Evolutionary conservation across 2,888 invertebrate species (phyloP), one percentile per base, ranked within the genome.

Genomic region (Rhamphomyia laevipes): DNA sequence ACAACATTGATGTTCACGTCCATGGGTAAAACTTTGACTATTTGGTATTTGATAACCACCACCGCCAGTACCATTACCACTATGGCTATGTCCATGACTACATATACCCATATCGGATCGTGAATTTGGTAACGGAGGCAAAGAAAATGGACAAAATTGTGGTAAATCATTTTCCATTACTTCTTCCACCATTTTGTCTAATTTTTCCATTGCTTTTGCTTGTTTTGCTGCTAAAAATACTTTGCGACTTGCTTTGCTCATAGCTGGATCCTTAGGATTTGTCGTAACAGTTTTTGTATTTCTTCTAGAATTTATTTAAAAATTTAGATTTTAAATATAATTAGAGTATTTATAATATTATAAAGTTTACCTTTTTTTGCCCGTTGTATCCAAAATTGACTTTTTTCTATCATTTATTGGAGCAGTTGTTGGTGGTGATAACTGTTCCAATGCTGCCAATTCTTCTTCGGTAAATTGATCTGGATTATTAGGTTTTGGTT

Each of bases 401-500:
- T 40, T 46, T 17, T n/a, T 51, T 13, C 40, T 21, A 10, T 55
- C 49, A 3, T 61, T 55, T 21, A 64, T 53, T 2, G 76, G 76
- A 4, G 76, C 76, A 0, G 77, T 76, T 46, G 73, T 68, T 1
- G 75, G 68, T 3, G 72, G 71, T 1, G 61, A 65, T 31, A 53
- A 23, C 33, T 63, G 63, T 45, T 68, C 67, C 63, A 70, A 64
- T 15, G 61, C 63, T 1, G 64, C 64, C 17, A 68, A 49, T 46
- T 70, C 70, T 52, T 69, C 70, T n/a, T 68, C 62, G 3, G 67
- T 68, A 52, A 66, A 67, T 53, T 66, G 58, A 49, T 66, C 63
- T 4, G 68, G 64, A 55, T 65, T 62, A 31, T 53, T 64, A 7
- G 59, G 56, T n/a, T 66, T 70, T 4, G 67, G 57, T 44, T 68